These are phyloP conservation scores for Clivina fossor DNA, from an alignment of 2,888 invertebrate genomes.

Conservation along the genomic window DNA sequence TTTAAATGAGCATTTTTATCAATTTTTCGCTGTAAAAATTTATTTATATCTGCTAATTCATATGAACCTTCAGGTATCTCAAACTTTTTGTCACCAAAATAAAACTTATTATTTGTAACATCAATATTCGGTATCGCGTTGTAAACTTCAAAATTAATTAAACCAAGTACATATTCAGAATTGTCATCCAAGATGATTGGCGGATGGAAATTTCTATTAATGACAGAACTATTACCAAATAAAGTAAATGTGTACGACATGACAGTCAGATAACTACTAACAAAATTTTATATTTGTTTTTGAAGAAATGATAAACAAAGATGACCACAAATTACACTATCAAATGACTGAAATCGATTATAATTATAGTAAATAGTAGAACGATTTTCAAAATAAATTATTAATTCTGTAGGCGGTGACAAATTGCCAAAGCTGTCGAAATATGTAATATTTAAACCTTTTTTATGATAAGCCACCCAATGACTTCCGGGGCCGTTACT, in stretches of 20 bases:
- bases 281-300: neutral
- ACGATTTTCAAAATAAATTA: too few relatives aligned
- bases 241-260: constrained; percentile 42
- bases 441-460: too few relatives aligned
- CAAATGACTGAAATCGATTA: too few relatives aligned
- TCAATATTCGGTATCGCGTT: constrained; percentile 47
- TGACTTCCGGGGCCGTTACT: too few relatives aligned
- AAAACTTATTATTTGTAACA: constrained; percentile 44
- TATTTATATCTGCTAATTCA: constrained; percentile 34
- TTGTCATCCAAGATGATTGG: constrained; percentile 36
- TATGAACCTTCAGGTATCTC: constrained; percentile 34
- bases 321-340: neutral
- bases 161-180: constrained; percentile 41
- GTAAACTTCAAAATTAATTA: constrained; percentile 43
- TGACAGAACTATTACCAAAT: constrained; percentile 38
- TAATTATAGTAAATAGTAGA: too few relatives aligned
- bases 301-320: neutral
- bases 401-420: too few relatives aligned
- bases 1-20: neutral
- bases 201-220: constrained; percentile 39
- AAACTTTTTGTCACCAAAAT: constrained; percentile 23
- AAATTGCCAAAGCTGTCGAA: too few relatives aligned
- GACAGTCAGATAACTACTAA: neutral
- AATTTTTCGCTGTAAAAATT: constrained; percentile 7
- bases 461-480: too few relatives aligned